phyloP scores from a whole-genome alignment of 2,113 vertebrate genomes.

The Cryptomyrus ogoouensis region DNA sequence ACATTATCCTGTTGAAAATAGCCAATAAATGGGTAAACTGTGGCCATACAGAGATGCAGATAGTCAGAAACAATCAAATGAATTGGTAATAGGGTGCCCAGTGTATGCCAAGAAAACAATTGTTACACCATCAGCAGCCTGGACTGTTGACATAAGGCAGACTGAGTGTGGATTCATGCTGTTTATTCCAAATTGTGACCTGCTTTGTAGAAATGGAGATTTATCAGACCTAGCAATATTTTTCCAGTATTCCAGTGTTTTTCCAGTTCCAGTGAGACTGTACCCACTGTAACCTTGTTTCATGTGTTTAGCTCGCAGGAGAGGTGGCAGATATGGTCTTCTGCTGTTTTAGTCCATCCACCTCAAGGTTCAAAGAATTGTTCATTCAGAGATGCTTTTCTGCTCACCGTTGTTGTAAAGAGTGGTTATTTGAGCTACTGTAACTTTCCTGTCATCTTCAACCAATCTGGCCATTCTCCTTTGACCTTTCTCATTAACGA shows the following conservation, averaged over 20 bases:
- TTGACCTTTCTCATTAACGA: neutral
- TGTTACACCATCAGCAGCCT: neutral
- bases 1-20: neutral
- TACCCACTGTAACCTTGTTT: neutral
- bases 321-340: neutral
- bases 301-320: neutral
- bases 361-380: neutral
- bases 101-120: neutral
- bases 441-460: neutral
- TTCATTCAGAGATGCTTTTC: neutral
- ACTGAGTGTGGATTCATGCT: neutral
- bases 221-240: neutral
- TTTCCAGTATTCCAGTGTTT: neutral
- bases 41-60: neutral
- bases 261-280: neutral
- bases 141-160: neutral
- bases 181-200: neutral
- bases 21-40: neutral
- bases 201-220: neutral
- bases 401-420: neutral
- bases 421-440: neutral
- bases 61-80: neutral
- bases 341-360: neutral
- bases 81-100: neutral
- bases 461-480: neutral